Evolutionary conservation across 2,797 vertebrate species (phyloP), one percentile per base, ranked within the genome.

Genomic region (Cheirogaleus major): DNA sequence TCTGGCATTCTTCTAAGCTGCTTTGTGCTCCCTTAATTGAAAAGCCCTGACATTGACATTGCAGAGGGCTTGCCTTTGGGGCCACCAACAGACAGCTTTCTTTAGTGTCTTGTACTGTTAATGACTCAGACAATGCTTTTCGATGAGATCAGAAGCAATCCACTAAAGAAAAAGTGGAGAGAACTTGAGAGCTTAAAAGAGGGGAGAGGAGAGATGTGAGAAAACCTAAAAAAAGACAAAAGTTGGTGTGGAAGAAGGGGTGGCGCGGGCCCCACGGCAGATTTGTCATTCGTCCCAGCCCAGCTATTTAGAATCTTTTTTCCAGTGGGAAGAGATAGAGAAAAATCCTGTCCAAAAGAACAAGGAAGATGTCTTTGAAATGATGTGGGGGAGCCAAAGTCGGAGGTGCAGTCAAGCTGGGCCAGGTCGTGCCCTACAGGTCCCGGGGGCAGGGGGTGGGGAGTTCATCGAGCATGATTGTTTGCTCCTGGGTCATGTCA

Each of bases 161-260:
- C 79, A 87, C 93, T 48, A 35, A 94, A 80, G 87, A 76, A 84
- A 69, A 93, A 27, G 57, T 32, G 67, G 80, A 78, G 41, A 90
- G 85, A 48, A 83, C 61, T 91, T 11, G 23, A 95, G 59, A 59
- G 57, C 78, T 89, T 89, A 50, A 82, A 85, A 95, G 79, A 78
- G 73, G 23, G 1, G 22, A 89, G 83, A 91, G 76, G 85, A 69
- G 81, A 67, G 43, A 35, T 83, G 84, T 95, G 82, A 92, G 95
- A 89, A 95, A 89, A 67, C 91, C 86, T 95, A 61, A 88, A 89
- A 92, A 96, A 95, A 95, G 94, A 95, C 57, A 89, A 72, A 92
- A 85, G 89, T 55, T 87, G 85, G 91, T 94, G 75, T 86, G 96
- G 81, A 73, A 87, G 95, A 92, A 92, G 81, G 52, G 81, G 92